Evolutionary conservation across 2,113 vertebrate species (phyloP), one percentile per base, ranked within the genome.

Genomic region (Toxotes chatareus): DNA sequence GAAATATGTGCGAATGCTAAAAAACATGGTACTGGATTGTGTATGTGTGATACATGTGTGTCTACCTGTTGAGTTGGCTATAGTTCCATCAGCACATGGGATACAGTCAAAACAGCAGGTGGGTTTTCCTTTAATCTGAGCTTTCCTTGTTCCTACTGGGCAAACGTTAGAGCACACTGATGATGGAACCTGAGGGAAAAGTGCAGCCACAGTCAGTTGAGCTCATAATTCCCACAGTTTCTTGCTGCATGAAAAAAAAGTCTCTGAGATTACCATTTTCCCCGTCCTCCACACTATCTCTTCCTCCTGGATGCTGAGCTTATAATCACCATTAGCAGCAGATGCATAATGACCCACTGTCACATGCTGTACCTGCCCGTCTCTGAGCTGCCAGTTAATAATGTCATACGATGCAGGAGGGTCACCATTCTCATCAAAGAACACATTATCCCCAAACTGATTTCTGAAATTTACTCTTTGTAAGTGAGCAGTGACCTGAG

Each of bases 41-140:
- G 36, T 1, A 53, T 75, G 36, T 38, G 31, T 31, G 16, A 70
- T 4, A 69, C 90, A 38, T 9, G 3, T 56, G 6, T 17, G 9
- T 62, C 82, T 85, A 95, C 93, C 86, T 92, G 94, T 94, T 49
- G 71, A 75, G 59, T 95, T 95, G 51, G 93, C 89, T 32, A 95
- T 93, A 16, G 93, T 93, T 91, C 96, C 95, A 2, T 92, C 92
- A 34, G 95, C 88, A 87, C 96, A 96, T 12, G 92, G 89, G 73
- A 96, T 79, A 38, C 96, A 96, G 70, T 96, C 95, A 86, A 95
- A 96, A 71, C 96, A 96, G 74, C 95, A 96, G 9, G 66, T 69
- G 2, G 94, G 91, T 82, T 94, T 83, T 74, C 94, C 95, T 49
- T 91, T 91, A 44, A 94, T 93, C 76, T 87, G 90, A 51, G 94